phyloP scores from a whole-genome alignment of 2,888 invertebrate genomes.

The Epirrita christyi region DNA sequence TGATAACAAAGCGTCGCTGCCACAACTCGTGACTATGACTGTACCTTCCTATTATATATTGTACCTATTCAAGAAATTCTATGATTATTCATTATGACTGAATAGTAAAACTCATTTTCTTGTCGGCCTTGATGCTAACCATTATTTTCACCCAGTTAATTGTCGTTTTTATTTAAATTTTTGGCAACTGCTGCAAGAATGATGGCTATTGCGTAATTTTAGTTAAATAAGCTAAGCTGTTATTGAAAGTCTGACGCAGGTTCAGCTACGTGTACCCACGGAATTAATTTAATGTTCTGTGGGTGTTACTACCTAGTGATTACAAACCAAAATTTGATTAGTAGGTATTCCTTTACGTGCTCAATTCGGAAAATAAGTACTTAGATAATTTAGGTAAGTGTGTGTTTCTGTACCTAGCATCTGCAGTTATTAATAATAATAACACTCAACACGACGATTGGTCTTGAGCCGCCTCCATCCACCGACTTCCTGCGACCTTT shows the following conservation, averaged over 20 bases:
- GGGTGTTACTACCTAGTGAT: no score
- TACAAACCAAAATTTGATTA: no score
- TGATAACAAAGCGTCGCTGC: slow-evolving; percentile 47
- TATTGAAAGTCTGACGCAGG: neutral
- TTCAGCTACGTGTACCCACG: no score
- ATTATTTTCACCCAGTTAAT: neutral
- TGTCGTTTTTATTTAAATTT: neutral
- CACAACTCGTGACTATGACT: slow-evolving; percentile 51
- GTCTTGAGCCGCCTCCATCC: no score
- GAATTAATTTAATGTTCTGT: no score
- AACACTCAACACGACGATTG: no score
- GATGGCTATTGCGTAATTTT: neutral
- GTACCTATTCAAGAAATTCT: neutral
- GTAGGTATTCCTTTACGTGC: no score
- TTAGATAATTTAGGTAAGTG: no score
- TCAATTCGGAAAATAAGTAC: no score
- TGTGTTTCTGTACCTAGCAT: no score
- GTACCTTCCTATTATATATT: neutral
- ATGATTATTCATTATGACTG: neutral
- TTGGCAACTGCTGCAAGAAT: neutral
- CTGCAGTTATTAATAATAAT: no score
- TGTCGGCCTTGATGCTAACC: neutral
- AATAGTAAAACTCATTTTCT: neutral
- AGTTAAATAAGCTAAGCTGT: neutral
- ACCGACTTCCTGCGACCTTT: no score